These are phyloP conservation scores for Heteractis magnifica DNA, from an alignment of 92 coral and sea anemone species.

Conservation along the genomic window DNA sequence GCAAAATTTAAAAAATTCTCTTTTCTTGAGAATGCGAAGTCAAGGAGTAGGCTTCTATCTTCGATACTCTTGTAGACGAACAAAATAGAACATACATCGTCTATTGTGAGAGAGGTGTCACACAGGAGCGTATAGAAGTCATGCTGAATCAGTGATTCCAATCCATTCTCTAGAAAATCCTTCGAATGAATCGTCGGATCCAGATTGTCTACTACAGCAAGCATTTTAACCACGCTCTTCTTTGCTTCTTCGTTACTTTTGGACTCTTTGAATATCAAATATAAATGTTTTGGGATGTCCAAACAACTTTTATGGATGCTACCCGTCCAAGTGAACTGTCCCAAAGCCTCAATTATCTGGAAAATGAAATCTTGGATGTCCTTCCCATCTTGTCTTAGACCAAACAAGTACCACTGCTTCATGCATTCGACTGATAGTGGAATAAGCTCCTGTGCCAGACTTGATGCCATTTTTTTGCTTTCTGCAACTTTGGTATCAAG, in stretches of 20 bases:
- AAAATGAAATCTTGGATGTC: neutral
- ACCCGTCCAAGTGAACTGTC: neutral
- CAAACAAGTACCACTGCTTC: neutral
- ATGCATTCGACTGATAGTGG: neutral
- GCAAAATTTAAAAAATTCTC: neutral
- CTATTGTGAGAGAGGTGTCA: neutral
- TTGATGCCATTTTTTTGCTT: neutral
- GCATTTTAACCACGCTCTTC: neutral
- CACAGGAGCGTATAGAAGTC: constrained; percentile 17
- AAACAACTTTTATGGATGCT: constrained; percentile 2
- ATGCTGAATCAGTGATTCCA: neutral
- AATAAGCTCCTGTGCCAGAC: neutral
- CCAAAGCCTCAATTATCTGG: neutral
- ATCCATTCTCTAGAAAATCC: too few species aligned
- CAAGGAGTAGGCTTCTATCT: too few species aligned
- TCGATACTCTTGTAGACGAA: neutral
- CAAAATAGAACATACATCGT: constrained; percentile 6
- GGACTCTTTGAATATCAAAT: neutral
- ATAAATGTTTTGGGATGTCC: constrained; percentile 25
- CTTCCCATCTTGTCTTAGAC: neutral
- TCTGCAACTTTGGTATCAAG: neutral
- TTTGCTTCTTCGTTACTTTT: neutral
- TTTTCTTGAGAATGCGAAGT: neutral
- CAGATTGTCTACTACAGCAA: neutral
- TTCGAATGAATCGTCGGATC: neutral